Evolutionary conservation across 2,888 invertebrate species (phyloP), one percentile per base, ranked within the genome.

Genomic region (Hirtodrosophila alboralis): DNA sequence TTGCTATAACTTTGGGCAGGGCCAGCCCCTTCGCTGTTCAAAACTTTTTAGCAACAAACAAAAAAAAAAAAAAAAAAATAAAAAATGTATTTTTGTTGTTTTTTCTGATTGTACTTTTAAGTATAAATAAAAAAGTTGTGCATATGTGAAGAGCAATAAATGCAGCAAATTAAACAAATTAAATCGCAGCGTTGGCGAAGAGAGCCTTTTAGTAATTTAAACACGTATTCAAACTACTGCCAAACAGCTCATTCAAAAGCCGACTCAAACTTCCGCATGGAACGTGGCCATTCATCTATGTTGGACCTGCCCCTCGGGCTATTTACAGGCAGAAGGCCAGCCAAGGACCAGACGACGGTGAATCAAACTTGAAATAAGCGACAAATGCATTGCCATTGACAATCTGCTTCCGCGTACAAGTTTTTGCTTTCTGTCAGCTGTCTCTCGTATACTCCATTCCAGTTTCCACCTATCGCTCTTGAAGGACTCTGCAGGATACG

Each of bases 371-470:
- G 61, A 63, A 71, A 62, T 66, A 75, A 67, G 70, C 73, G 66
- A 60, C 68, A 66, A 70, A 74, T 71, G 68, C 67, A 58, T 65
- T 65, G 52, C 48, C 77, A 80, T 72, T 72, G 77, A 77, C 81
- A 79, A 80, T 63, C 68, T 78, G 78, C 81, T 81, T 81, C 84
- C 81, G 81, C 69, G 71, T 78, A 51, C 53, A 59, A 59, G 47
- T 66, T 66, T 61, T 57, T 60, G 21, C 36, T 43, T 45, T 53
- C 51, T 44, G 16, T 4, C 48, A 47, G 30, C 21, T 30, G 23
- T 49, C 21, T 28, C 40, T 40, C 6, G 18, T n/a, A 27, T 47
- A 27, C 34, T 36, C 48, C 13, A 36, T 41, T 31, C 21, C 36
- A 21, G 10, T 28, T 36, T 51, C 31, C 14, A 5, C 16, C 43